Conservation (phyloP, 2,888 invertebrate genomes). For the Glyphotaelius pellucidus region DNA sequence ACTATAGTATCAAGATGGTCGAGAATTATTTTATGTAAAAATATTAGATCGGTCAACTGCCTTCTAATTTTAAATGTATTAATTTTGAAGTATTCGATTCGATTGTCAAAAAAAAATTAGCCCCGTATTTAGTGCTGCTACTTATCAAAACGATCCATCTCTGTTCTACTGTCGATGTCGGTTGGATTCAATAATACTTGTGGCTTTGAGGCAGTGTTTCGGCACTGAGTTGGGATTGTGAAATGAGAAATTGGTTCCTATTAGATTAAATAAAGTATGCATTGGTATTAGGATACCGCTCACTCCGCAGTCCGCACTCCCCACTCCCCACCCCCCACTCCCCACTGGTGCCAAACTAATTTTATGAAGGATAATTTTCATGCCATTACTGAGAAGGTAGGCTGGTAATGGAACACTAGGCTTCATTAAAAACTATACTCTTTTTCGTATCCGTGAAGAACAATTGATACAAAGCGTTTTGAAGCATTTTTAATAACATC, state of each 20-base stretch:
- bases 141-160: not conserved
- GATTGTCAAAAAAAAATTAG: not conserved
- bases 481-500: no score
- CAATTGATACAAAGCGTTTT: no score
- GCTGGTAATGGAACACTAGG: not conserved
- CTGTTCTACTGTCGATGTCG: slow-evolving; percentile 17
- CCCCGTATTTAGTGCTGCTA: not conserved
- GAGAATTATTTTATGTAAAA: no score
- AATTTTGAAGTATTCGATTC: no score
- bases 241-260: slow-evolving; percentile 51
- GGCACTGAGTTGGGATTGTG: slow-evolving; percentile 52
- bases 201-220: slow-evolving; percentile 59
- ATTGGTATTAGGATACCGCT: not conserved
- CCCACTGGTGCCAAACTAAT: not conserved
- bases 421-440: not conserved
- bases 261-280: slow-evolving; percentile 48
- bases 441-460: not conserved
- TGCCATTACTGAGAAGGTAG: not conserved
- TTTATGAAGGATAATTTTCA: slow-evolving; percentile 36
- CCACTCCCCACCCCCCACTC: not conserved
- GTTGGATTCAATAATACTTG: slow-evolving; percentile 53
- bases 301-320: not conserved
- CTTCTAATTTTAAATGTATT: no score
- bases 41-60: not conserved
- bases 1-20: no score